These are phyloP conservation scores for Erythrolamprus reginae DNA, from an alignment of 2,113 vertebrate species.

Conservation along the genomic window DNA sequence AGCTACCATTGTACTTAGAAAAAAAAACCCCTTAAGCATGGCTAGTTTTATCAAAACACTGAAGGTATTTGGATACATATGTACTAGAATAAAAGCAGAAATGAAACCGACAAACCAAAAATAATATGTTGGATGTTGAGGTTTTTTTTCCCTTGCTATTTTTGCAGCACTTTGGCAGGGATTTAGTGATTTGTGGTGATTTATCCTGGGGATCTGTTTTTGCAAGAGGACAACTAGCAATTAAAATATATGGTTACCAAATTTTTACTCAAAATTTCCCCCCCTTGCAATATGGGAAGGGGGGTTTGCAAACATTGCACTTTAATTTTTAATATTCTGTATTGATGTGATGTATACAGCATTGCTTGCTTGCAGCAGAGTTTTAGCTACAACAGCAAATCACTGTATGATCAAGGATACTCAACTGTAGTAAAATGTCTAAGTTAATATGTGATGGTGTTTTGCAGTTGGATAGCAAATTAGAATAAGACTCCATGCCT, in stretches of 20 bases:
- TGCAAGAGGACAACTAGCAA: neutral
- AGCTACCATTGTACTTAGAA: neutral
- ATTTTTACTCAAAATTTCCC: neutral
- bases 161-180: neutral
- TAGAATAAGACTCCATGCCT: neutral
- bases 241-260: neutral
- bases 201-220: neutral
- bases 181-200: neutral
- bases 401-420: neutral
- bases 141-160: neutral
- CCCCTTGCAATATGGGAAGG: neutral
- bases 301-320: conserved; percentile 4
- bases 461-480: neutral
- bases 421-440: neutral
- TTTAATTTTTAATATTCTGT: neutral
- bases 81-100: neutral
- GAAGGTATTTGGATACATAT: neutral
- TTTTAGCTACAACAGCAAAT: neutral
- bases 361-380: neutral
- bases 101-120: neutral
- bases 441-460: neutral
- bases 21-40: neutral
- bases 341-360: neutral
- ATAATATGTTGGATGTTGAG: neutral
- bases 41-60: neutral